phyloP scores from a whole-genome alignment of 2,113 vertebrate genomes.

The Elanus axillaris region DNA sequence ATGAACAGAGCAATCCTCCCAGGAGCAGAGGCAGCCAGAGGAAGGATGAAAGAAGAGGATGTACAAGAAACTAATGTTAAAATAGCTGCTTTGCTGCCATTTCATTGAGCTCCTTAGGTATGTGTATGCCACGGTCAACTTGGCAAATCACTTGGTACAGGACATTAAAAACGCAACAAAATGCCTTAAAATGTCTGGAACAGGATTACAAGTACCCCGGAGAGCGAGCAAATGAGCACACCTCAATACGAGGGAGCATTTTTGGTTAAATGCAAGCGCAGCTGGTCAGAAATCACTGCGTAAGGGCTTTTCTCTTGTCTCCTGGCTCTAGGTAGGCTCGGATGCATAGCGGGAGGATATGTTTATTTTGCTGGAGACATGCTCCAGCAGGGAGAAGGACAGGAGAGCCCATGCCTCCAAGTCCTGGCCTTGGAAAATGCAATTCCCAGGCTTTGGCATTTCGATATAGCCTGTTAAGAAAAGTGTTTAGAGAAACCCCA shows the following conservation, averaged over 20 bases:
- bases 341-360: rapidly evolving
- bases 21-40: not conserved
- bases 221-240: not conserved
- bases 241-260: not conserved
- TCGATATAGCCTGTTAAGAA: not conserved
- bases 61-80: not conserved
- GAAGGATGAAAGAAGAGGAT: not conserved
- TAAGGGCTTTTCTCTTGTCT: not conserved
- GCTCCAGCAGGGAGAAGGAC: not conserved
- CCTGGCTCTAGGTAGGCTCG: not conserved
- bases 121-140: rapidly evolving
- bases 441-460: not conserved
- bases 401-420: not conserved
- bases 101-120: not conserved
- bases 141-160: not conserved
- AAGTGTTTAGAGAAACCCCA: not conserved
- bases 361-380: not conserved
- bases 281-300: not conserved
- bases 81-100: not conserved
- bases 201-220: not conserved
- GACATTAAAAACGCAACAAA: not conserved
- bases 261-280: not conserved
- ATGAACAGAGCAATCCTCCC: not conserved
- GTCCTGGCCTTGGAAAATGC: not conserved
- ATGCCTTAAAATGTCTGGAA: not conserved